phyloP scores from a whole-genome alignment of 1,140 invertebrate genomes.

The Drosophila murphyi region DNA sequence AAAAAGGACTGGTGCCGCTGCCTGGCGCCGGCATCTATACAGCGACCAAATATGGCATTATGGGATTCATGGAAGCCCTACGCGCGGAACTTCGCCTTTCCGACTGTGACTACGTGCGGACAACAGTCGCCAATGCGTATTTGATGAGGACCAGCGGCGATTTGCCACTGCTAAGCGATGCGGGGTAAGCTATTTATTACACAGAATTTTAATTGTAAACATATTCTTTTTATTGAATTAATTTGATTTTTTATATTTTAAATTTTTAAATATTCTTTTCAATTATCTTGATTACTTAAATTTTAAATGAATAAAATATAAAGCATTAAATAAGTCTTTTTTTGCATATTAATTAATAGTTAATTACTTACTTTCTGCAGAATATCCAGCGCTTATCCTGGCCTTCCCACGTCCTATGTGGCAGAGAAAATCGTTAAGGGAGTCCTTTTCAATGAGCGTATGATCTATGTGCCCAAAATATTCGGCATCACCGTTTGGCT shows the following conservation, averaged over 20 bases:
- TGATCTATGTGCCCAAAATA: constrained; percentile 83
- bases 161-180: constrained; percentile 75
- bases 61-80: constrained; percentile 80
- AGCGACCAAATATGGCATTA: constrained; percentile 80
- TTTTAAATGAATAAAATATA: too few relatives aligned
- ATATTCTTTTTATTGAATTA: too few relatives aligned
- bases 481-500: constrained; percentile 81
- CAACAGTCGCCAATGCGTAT: constrained; percentile 78
- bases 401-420: constrained; percentile 75
- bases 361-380: constrained; percentile 32
- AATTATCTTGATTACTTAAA: not conserved
- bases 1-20: constrained; percentile 65
- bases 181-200: constrained; percentile 56
- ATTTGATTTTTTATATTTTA: too few relatives aligned
- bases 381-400: constrained; percentile 76
- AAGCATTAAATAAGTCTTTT: too few relatives aligned
- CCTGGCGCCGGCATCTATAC: constrained; percentile 81
- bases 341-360: not conserved
- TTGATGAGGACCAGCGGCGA: constrained; percentile 80
- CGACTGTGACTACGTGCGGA: constrained; percentile 77
- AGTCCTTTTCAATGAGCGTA: constrained; percentile 72
- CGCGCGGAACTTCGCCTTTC: constrained; percentile 72
- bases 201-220: not conserved
- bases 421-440: constrained; percentile 79
- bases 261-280: constrained; percentile 3